Evolutionary conservation across 2,113 vertebrate genomes (phyloP), one percentile per base, ranked within the genome.

Genomic region (Apodemus speciosus): DNA sequence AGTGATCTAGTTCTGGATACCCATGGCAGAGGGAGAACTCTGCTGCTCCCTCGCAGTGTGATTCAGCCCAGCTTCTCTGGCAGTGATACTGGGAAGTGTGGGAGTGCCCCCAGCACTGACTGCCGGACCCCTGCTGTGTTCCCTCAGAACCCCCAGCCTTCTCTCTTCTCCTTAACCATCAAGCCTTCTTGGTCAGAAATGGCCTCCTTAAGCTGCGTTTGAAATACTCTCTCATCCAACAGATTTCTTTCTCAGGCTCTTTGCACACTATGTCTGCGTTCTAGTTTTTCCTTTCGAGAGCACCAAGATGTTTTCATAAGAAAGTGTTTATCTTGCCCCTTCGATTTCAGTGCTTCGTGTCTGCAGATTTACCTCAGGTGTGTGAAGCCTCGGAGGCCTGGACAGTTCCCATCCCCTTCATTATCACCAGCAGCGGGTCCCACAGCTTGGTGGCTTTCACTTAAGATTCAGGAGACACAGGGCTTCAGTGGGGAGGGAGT

Each of bases 261-360:
- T 76, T 90, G 46, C 9, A 83, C 56, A 64, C 38, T 77, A 30
- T 80, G 80, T 86, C 83, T 86, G n/a, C 62, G 49, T 71, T 85
- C 18, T 79, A 38, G 58, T 80, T 89, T 14, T 77, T 94, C 73
- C 86, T 95, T 90, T 80, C 62, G 69, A 79, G 95, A 73, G 56
- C 46, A 69, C 43, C 51, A 49, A 77, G n/a, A 46, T 35, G 66
- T 81, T 79, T 97, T 95, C 43, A 46, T 85, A 90, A 79, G 27
- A 89, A 72, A 2, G n/a, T 20, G 18, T 56, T 88, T 58, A 91
- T 92, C 81, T 92, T 83, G 35, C 11, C 14, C 14, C 90, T 40
- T 18, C 89, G 53, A n/a, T 35, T 75, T 90, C 75, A 25, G 76
- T 0, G 91, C 27, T 38, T 64, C 13, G 15, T 66, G 15, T 11